Evolutionary conservation across 2,888 invertebrate species (phyloP), one percentile per base, ranked within the genome.

Genomic region (Creontiades dilutus): DNA sequence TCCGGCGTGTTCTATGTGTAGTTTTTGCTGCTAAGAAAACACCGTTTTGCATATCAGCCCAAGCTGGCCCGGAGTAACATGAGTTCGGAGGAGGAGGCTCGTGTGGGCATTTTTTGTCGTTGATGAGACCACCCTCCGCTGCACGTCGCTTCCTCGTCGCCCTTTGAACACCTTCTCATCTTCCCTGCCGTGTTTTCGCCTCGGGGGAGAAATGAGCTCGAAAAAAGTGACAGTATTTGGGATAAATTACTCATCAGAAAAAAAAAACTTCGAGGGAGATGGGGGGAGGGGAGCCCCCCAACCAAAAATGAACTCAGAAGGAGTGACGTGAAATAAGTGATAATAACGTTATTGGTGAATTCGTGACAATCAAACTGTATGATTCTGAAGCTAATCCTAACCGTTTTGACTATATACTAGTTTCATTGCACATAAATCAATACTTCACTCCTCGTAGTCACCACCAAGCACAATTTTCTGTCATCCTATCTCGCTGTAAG

Each of bases 11-110:
- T 23, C 68, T 68, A 37, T 37, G 37, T 37, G 37, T 4, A 23
- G 68, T 68, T 68, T 68, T 68, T 68, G 68, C 68, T 4, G 68
- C 27, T 27, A 68, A 68, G 68, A 68, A 68, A 68, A 68, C 68
- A 68, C 19, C 68, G 68, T 23, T 68, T 68, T 27, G 68, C 68
- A 68, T 68, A 68, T 16, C 23, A 27, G 23, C 68, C 23, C 19
- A 27, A 27, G 61, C 68, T 68, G 68, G 23, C 68, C 27, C 14
- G 27, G 61, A 23, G 68, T 68, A 68, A 68, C 68, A 68, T 68
- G 68, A 68, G 68, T 68, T 23, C 9, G 19, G 12, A 7, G 68
- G 13, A 19, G 5, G 27, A 68, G 68, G 68, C 68, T 68, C 68
- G 68, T 68, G 68, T 68, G 68, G 12, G 19, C 4, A 13, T 11